Conservation (phyloP, 2,113 vertebrate species). For the Aleadryas rufinucha region DNA sequence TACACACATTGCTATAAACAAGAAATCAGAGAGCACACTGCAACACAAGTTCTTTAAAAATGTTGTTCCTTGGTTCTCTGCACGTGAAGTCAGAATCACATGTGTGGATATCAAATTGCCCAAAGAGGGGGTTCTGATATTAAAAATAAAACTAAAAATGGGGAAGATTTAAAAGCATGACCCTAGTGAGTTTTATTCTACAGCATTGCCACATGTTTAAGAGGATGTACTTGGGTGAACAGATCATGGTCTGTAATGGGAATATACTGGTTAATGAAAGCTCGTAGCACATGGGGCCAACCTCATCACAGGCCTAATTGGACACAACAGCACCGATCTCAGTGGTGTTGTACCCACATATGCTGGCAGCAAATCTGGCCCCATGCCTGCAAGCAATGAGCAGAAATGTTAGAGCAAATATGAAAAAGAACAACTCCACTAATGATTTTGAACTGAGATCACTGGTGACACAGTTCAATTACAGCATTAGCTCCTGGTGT, state of each 20-base stretch:
- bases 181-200: neutral
- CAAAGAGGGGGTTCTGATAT: neutral
- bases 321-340: neutral
- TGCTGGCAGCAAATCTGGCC: constrained; percentile 3
- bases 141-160: neutral
- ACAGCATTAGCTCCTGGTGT: constrained; percentile 58
- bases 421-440: constrained; percentile 16
- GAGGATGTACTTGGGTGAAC: neutral
- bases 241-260: neutral
- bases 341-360: neutral
- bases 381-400: neutral
- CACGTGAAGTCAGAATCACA: rapidly evolving
- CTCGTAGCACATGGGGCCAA: neutral
- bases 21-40: neutral
- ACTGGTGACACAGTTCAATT: constrained; percentile 67
- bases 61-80: neutral
- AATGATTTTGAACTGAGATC: constrained; percentile 58
- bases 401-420: neutral
- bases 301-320: constrained; percentile 1
- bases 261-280: constrained; percentile 6
- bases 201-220: neutral
- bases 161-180: neutral
- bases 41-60: neutral
- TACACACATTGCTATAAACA: neutral
- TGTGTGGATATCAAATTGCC: neutral